Conservation (phyloP, 2,113 vertebrate species). For the Raphicerus campestris region DNA sequence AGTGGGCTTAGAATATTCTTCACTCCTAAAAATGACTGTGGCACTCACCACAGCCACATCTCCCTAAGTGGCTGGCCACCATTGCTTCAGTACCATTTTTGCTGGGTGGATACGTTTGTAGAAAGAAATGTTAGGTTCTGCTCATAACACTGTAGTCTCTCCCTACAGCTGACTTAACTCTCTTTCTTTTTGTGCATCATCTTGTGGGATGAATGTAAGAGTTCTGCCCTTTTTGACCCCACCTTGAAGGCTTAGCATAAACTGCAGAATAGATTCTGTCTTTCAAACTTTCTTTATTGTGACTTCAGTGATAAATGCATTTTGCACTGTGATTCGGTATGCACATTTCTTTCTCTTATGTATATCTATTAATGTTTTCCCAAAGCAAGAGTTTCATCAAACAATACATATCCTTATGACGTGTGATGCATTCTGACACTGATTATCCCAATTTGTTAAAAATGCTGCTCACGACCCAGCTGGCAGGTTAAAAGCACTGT, state of each 20-base stretch:
- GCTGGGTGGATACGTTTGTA: background rate
- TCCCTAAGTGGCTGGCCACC: background rate
- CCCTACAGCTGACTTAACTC: background rate
- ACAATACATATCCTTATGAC: background rate
- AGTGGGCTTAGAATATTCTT: background rate
- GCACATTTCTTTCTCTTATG: background rate
- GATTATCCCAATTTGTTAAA: background rate
- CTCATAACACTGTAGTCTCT: background rate
- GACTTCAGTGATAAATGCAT: background rate
- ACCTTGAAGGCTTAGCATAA: background rate
- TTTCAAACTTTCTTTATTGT: background rate
- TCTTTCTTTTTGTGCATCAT: background rate
- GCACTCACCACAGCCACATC: background rate
- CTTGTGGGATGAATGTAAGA: background rate
- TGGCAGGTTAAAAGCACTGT: background rate
- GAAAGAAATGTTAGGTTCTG: background rate
- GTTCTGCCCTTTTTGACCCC: background rate
- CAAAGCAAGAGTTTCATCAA: background rate
- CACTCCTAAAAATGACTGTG: background rate
- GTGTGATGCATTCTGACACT: background rate
- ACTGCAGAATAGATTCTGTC: background rate
- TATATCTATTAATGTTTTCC: background rate
- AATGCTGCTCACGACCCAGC: background rate
- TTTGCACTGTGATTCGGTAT: background rate
- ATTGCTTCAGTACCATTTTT: background rate